Percentiles rank a stretch among this genome's conserved stretches.
Conservation (phyloP, 2,888 invertebrate species). For the Colletes collaris region DNA sequence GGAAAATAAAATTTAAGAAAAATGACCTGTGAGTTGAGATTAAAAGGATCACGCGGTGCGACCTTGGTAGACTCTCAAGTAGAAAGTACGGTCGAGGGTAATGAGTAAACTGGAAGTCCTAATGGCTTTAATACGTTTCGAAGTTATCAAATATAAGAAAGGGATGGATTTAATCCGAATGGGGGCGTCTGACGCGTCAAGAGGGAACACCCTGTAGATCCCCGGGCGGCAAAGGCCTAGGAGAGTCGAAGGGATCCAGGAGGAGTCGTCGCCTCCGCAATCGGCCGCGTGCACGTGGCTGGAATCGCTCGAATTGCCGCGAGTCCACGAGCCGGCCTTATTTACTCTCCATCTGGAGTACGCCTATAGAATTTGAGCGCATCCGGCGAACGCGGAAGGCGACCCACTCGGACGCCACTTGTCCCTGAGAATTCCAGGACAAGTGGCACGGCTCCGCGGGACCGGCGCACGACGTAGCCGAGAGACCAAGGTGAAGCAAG, state of each 20-base stretch:
- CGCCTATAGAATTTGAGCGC: conserved; percentile 64
- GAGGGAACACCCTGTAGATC: not conserved
- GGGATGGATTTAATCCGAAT: too few relatives aligned
- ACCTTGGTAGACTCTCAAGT: too few relatives aligned
- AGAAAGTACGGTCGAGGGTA: too few relatives aligned
- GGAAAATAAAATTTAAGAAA: too few relatives aligned
- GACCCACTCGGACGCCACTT: conserved; percentile 66
- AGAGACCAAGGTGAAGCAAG: conserved; percentile 64
- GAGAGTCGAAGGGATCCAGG: not conserved
- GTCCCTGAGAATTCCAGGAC: conserved; percentile 78
- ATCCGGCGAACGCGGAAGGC: conserved; percentile 68
- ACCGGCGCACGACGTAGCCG: conserved; percentile 21
- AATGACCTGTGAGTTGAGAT: too few relatives aligned
- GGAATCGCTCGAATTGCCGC: conserved; percentile 60
- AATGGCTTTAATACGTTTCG: too few relatives aligned
- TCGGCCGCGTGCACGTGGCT: conserved; percentile 48
- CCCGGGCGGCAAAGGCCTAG: not conserved
- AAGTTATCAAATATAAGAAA: too few relatives aligned
- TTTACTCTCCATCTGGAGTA: conserved; percentile 61
- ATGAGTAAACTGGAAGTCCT: too few relatives aligned
- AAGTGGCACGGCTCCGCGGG: conserved; percentile 72
- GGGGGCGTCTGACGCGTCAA: too few relatives aligned
- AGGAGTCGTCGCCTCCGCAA: conserved; percentile 5
- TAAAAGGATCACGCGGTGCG: too few relatives aligned
- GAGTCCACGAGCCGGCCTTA: conserved; percentile 51